Evolutionary conservation across 2,113 vertebrate species (phyloP).

Genomic region (Eurypyga helias): DNA sequence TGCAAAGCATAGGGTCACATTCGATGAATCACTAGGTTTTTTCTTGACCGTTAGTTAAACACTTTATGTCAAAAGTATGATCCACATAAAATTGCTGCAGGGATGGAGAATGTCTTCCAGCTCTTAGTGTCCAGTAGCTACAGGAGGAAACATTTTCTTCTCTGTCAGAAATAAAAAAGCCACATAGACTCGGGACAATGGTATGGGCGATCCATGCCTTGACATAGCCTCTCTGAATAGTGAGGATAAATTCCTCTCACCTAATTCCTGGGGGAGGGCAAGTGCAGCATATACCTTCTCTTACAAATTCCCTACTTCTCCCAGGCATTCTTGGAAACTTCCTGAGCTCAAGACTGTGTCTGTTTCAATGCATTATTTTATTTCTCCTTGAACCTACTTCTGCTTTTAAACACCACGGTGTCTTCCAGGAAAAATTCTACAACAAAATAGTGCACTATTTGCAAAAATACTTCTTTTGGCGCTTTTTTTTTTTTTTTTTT

Average conservation of each 20-base stretch:
- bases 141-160: background rate
- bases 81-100: background rate
- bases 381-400: background rate
- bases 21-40: background rate
- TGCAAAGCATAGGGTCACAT: background rate
- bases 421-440: background rate
- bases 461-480: background rate
- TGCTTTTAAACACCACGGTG: background rate
- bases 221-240: background rate
- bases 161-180: background rate
- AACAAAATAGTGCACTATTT: background rate
- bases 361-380: background rate
- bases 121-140: background rate
- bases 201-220: background rate
- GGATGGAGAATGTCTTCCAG: background rate
- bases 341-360: background rate
- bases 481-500: background rate
- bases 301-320: background rate
- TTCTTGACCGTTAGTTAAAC: background rate
- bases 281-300: background rate
- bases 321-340: background rate
- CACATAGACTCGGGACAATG: background rate
- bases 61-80: background rate
- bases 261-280: background rate
- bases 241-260: background rate